phyloP scores from a whole-genome alignment of 2,797 vertebrate species.

The Crocodylus rhombifer region DNA sequence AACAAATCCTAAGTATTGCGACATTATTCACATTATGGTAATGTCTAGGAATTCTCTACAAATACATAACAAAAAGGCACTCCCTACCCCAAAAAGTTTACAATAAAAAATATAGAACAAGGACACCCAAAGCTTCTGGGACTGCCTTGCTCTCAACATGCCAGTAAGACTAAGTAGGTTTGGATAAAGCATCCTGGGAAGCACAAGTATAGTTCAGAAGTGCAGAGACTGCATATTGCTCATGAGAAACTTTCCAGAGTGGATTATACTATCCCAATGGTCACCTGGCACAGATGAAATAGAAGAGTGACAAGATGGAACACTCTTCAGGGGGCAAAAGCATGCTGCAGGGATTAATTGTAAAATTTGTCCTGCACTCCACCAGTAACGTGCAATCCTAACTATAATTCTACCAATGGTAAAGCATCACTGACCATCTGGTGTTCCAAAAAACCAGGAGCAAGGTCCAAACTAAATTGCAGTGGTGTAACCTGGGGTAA shows the following conservation, averaged over 20 bases:
- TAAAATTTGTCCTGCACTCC: conserved; percentile 17
- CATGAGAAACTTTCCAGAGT: background rate
- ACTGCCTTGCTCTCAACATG: background rate
- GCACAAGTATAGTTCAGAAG: background rate
- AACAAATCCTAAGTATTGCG: background rate
- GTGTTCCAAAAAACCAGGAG: background rate
- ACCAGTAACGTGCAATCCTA: background rate
- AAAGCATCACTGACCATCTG: background rate
- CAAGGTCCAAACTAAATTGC: background rate
- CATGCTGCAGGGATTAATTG: background rate
- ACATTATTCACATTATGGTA: background rate
- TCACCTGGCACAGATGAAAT: conserved; percentile 29
- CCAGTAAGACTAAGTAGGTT: background rate
- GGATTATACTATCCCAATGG: background rate
- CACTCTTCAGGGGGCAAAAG: conserved; percentile 23
- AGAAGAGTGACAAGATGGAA: background rate
- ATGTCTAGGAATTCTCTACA: background rate
- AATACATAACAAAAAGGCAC: background rate
- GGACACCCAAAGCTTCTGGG: background rate
- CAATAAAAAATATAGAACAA: background rate
- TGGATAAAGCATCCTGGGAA: background rate
- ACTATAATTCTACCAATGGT: background rate
- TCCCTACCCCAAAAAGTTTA: background rate
- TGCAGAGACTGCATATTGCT: background rate
- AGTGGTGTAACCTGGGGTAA: background rate